Evolutionary conservation across 2,888 invertebrate species (phyloP), one percentile per base, ranked within the genome.

Genomic region (Trachelus iudaicus): DNA sequence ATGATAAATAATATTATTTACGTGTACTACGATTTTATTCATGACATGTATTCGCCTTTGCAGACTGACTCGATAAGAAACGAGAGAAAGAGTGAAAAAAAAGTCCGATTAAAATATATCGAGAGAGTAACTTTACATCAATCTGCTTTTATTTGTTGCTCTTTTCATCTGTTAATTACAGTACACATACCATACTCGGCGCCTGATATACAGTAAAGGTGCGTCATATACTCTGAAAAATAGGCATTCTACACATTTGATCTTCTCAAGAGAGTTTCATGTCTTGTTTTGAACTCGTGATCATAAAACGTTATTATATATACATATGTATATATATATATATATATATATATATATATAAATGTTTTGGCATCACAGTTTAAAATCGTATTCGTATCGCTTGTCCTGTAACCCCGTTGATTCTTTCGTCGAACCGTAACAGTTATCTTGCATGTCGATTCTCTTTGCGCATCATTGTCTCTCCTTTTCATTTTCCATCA

Each of bases 201-300:
- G 30, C 33, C 11, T 33, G 3, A 33, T 69, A 75, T 40, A 79
- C 73, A 77, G 40, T 15, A 74, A 83, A 83, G 85, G 82, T 86
- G 84, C 85, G 87, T 87, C 87, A 83, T 86, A 40, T 40, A 86
- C 82, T 88, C 84, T 81, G 84, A 86, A 88, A 89, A 88, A 89
- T 86, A 85, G 82, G 85, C 71, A 76, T 78, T 85, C 81, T 80
- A 81, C 84, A 85, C 76, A 77, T 80, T 79, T 81, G 77, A 73
- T 81, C 80, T 82, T 77, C 81, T 75, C 35, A 37, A 76, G 73
- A 74, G 34, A 75, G 35, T 77, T 74, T 77, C 69, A 35, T 74
- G 40, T 77, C 56, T 15, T 73, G 33, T 68, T 30, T 30, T 37
- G 15, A 56, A 56, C 73, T 75, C 77, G 80, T 79, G 81, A 81